Percentiles rank a stretch among this genome's conserved stretches.
phyloP scores from a whole-genome alignment of 2,113 vertebrate species.

The Corynorhinus townsendii region DNA sequence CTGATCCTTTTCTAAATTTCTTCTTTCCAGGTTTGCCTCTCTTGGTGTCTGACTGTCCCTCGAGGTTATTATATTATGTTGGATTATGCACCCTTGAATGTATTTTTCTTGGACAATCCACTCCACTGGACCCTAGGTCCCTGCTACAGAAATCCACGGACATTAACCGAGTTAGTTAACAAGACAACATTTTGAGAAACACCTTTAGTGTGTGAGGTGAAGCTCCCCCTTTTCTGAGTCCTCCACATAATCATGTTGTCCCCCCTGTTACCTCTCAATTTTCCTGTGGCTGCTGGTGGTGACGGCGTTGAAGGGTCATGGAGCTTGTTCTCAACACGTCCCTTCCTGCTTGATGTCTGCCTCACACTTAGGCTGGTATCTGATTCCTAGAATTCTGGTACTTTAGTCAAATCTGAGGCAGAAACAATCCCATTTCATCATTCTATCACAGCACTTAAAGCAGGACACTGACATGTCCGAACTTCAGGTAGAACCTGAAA shows the following conservation, averaged over 20 bases:
- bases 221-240: background rate
- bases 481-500: background rate
- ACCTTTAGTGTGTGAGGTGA: background rate
- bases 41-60: background rate
- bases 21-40: background rate
- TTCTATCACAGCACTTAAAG: background rate
- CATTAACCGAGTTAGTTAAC: background rate
- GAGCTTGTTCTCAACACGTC: background rate
- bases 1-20: background rate
- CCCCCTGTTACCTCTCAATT: background rate
- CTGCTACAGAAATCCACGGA: background rate
- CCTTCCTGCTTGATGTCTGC: background rate
- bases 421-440: background rate
- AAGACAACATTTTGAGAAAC: background rate
- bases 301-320: background rate
- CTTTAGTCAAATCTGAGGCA: background rate
- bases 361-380: background rate
- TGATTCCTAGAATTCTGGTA: background rate
- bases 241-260: background rate
- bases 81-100: background rate
- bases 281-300: background rate
- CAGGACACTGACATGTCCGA: background rate
- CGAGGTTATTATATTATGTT: background rate
- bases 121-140: background rate
- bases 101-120: background rate